Conservation (phyloP, 2,888 invertebrate species). For the Oscheius sp. region DNA sequence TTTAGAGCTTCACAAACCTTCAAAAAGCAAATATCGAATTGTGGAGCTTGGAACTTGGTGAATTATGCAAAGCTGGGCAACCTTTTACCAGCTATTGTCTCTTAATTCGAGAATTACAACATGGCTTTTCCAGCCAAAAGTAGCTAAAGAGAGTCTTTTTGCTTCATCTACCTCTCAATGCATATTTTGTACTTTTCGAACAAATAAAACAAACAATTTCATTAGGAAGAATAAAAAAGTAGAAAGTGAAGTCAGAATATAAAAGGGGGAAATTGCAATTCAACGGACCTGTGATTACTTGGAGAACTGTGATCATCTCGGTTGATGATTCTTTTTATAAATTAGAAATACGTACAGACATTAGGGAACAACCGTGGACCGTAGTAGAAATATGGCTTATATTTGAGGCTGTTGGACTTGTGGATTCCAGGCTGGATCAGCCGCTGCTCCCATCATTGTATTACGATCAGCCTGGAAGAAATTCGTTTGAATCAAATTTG, state of each 20-base stretch:
- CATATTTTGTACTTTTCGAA: too few relatives aligned
- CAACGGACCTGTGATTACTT: conserved; percentile 15
- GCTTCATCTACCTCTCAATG: too few relatives aligned
- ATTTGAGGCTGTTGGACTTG: conserved; percentile 56
- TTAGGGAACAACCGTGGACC: too few relatives aligned
- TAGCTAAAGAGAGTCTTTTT: too few relatives aligned
- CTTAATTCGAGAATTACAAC: conserved; percentile 9
- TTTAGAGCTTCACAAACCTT: conserved; percentile 39
- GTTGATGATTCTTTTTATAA: too few relatives aligned
- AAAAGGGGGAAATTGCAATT: conserved; percentile 16
- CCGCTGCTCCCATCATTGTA: conserved; percentile 68
- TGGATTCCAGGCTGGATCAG: conserved; percentile 65
- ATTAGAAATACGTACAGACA: conserved; percentile 11
- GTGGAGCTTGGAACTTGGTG: conserved; percentile 39
- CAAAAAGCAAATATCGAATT: conserved; percentile 34
- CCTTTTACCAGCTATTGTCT: conserved; percentile 18
- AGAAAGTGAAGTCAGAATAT: not conserved
- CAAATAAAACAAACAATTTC: not conserved
- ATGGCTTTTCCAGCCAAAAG: too few relatives aligned
- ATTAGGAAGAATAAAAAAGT: not conserved
- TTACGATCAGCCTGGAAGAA: conserved; percentile 63
- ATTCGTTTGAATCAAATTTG: not conserved
- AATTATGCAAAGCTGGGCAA: conserved; percentile 28
- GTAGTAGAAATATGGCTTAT: conserved; percentile 16
- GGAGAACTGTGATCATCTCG: not conserved